Base-by-base conservation (phyloP, 2,797 vertebrate species). In the Mormyrops boulengeri region DNA sequence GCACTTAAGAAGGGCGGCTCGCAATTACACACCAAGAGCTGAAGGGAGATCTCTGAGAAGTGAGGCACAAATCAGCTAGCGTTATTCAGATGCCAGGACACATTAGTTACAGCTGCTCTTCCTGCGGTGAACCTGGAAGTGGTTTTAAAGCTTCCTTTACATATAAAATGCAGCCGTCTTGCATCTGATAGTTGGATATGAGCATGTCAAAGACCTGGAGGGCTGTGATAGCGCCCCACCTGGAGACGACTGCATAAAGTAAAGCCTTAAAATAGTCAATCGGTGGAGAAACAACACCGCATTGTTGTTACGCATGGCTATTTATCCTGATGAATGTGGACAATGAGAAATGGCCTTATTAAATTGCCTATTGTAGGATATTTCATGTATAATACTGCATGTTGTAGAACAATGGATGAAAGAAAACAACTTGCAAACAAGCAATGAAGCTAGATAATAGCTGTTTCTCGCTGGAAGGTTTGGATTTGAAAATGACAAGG, bases 1-100 rank as follows among this genome's bases (percentile, higher is more conserved):
- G 93, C 93, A 91, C 73, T 80, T 19, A 47, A 47, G 73, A 9
- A 47, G 73, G 17, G 73, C 14, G 73, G 73, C 34, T 47, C 19
- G 7, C 73, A 80, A 47, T 80, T 80, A 80, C 38, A 47, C 2
- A 9, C 73, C 38, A 60, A 38, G 30, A n/a, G 34, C 26, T 38
- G 26, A n/a, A 50, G 53, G 53, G 12, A 41, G 52, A 55, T 38
- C 85, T 19, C 9, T 2, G 26, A 19, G 52, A 38, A 38, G 85
- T n/a, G 22, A 57, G 52, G 52, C 11, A 57, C 89, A 50, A 62
- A 89, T 52, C 73, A 80, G 34, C 34, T 38, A 12, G 80, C 44
- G 26, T 2, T 5, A 60, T 26, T 87, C 66, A 30, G 84, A 73
- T 73, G 60, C 19, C 62, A 73, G 47, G 47, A 50, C 89, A 89